Conservation (phyloP, 1,140 invertebrate species). For the Diprion similis region DNA sequence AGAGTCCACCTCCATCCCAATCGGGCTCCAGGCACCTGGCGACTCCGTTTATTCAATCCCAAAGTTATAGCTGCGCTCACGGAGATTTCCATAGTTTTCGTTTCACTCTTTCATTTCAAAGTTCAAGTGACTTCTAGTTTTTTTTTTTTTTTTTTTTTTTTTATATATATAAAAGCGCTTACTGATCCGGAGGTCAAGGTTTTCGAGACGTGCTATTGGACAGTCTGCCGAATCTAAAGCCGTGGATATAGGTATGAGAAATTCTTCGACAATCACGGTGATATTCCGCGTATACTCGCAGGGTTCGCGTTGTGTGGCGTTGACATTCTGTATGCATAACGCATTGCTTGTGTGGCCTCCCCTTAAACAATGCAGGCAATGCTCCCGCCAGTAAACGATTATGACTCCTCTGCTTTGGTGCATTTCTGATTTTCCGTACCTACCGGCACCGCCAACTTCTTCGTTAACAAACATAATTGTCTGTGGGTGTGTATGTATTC, state of each 20-base stretch:
- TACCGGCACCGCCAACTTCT: too few species aligned
- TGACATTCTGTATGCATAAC: neutral
- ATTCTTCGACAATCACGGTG: neutral
- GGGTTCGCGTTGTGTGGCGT: neutral
- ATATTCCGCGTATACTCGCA: constrained; percentile 2
- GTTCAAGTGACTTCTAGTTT: too few species aligned
- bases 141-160: too few species aligned
- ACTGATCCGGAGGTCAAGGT: too few species aligned
- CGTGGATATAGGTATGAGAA: constrained; percentile 4
- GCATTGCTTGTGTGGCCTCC: neutral
- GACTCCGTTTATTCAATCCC: neutral
- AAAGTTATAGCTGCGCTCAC: neutral
- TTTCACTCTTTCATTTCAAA: too few species aligned
- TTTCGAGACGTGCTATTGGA: too few species aligned
- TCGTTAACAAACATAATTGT: too few species aligned
- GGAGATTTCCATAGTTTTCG: too few species aligned
- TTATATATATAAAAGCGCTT: too few species aligned
- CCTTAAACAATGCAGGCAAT: constrained; percentile 4
- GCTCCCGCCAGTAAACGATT: constrained; percentile 6
- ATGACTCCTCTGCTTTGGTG: neutral
- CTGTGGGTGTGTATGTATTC: too few species aligned
- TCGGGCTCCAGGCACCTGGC: neutral
- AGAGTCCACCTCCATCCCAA: neutral
- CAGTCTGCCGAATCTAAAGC: neutral
- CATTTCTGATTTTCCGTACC: neutral